These are phyloP conservation scores for Diarsia rubi DNA, from an alignment of 2,888 invertebrate species.

Conservation along the genomic window DNA sequence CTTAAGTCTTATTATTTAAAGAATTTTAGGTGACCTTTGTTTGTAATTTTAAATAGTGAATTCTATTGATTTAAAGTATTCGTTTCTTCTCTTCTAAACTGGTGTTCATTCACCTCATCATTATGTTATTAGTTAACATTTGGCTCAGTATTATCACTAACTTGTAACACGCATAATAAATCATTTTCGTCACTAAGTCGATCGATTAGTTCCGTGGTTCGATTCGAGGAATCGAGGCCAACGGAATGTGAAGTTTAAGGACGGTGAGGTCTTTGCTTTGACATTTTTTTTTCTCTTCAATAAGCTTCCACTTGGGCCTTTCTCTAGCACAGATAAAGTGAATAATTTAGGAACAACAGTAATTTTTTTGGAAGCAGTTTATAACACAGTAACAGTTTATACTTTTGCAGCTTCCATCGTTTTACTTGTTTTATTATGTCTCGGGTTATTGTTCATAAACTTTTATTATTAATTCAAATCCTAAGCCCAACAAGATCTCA, in stretches of 20 bases:
- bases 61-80: neutral
- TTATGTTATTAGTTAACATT: neutral
- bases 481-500: neutral
- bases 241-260: conserved; percentile 32
- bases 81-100: neutral
- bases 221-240: neutral
- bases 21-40: neutral
- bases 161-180: neutral
- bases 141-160: neutral
- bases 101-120: neutral
- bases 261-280: neutral
- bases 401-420: no score
- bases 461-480: no score
- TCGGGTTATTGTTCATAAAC: no score
- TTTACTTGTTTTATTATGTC: no score
- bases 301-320: neutral
- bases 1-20: neutral
- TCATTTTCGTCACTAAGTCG: neutral
- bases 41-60: neutral
- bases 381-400: no score
- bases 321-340: neutral
- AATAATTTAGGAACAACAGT: no score
- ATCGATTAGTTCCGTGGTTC: conserved; percentile 1
- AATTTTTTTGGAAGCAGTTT: no score
- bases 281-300: neutral